Conservation (phyloP, 2,113 vertebrate species). For the Lophura nycthemera region DNA sequence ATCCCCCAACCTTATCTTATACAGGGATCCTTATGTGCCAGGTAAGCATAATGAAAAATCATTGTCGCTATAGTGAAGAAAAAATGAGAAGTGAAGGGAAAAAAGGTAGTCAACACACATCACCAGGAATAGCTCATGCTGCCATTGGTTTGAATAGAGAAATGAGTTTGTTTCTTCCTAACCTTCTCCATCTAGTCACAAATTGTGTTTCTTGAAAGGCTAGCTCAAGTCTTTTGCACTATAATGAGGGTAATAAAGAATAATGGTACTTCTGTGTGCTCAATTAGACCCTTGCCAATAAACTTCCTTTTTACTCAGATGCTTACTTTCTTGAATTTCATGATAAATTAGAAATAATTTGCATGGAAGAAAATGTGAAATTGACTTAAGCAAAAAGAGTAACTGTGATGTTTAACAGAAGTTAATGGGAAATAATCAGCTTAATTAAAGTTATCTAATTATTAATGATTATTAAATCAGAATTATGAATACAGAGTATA, state of each 20-base stretch:
- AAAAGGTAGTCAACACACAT: not conserved
- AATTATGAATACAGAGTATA: conserved; percentile 1
- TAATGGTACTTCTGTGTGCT: conserved; percentile 74
- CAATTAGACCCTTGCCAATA: conserved; percentile 70
- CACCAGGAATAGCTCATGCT: conserved; percentile 42
- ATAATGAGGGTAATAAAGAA: conserved; percentile 77
- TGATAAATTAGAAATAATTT: conserved; percentile 76
- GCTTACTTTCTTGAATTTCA: conserved; percentile 71
- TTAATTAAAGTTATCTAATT: conserved; percentile 46
- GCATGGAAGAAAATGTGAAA: conserved; percentile 55
- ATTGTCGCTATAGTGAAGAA: not conserved
- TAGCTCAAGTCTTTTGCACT: conserved; percentile 75
- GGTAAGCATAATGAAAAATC: not conserved
- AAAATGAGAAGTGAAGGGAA: not conserved
- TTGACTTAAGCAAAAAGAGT: conserved; percentile 66
- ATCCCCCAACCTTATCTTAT: not conserved
- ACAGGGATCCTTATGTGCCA: not conserved
- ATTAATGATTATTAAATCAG: conserved; percentile 31
- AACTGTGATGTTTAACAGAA: conserved; percentile 65
- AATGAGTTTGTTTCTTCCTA: conserved; percentile 72
- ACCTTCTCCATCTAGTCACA: conserved; percentile 59
- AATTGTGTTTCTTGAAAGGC: conserved; percentile 77
- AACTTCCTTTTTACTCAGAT: conserved; percentile 70
- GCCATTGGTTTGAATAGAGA: conserved; percentile 66
- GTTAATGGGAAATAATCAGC: conserved; percentile 41